Percentiles rank a stretch among this genome's conserved stretches.
phyloP scores from a whole-genome alignment of 2,797 vertebrate genomes.

The Enteromius thamalakanensis region DNA sequence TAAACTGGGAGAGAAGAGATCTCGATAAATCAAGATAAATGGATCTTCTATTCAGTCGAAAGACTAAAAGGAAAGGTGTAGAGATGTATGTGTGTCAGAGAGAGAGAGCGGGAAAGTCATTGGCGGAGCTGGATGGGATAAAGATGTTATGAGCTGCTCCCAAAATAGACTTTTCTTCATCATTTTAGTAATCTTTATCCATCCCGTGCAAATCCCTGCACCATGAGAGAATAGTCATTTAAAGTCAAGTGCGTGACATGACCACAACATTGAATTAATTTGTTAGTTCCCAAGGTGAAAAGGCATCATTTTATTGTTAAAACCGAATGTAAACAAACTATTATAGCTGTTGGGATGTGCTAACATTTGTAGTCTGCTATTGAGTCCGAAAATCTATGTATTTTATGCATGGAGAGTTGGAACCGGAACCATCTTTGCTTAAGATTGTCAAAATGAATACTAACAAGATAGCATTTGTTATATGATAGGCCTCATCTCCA shows the following conservation, averaged over 20 bases:
- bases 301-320: neutral
- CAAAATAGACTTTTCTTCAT: slow-evolving; percentile 52
- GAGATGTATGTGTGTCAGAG: slow-evolving; percentile 47
- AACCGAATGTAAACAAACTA: neutral
- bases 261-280: slow-evolving; percentile 19
- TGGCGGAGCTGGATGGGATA: slow-evolving; percentile 41
- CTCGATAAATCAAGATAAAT: slow-evolving; percentile 35
- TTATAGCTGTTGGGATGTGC: neutral
- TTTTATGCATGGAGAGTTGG: neutral
- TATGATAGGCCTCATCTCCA: neutral
- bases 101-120: slow-evolving; percentile 14
- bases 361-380: neutral
- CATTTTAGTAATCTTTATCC: slow-evolving; percentile 47
- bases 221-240: slow-evolving; percentile 32
- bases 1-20: slow-evolving; percentile 33
- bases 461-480: neutral
- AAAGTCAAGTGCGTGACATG: slow-evolving; percentile 33
- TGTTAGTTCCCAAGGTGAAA: neutral
- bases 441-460: neutral
- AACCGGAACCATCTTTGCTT: neutral
- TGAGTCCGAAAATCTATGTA: neutral
- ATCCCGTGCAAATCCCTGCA: slow-evolving; percentile 36
- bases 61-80: slow-evolving; percentile 37
- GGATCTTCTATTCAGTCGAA: slow-evolving; percentile 22
- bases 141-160: slow-evolving; percentile 50